Evolutionary conservation across 1,140 invertebrate species (phyloP), one percentile per base, ranked within the genome.

Genomic region (Rhysida immarginata): DNA sequence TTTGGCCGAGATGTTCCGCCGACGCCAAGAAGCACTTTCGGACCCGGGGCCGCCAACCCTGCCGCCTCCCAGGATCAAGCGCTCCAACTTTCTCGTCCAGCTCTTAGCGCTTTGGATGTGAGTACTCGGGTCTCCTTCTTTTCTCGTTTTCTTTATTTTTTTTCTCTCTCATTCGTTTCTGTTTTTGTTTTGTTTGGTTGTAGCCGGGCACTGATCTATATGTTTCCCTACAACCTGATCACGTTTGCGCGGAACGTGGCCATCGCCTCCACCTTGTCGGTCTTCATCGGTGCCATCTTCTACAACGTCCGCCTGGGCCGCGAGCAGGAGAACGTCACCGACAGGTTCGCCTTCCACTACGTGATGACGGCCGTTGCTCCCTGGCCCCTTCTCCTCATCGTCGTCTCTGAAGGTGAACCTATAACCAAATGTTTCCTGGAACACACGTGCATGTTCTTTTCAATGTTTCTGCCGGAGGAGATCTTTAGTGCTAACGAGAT

Each of bases 241-340:
- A 80, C 78, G 57, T 82, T 88, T 71, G 73, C 91, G 2, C 79
- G 78, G 35, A 78, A 84, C 58, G 74, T 92, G 0, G 74, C 91
- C 1, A 73, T 87, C 1, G 82, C 87, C 0, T 84, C 82, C 0
- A 75, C 83, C 54, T 74, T 93, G 59, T 92, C 88, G 0, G 74
- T 93, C 2, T 74, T 86, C 48, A 79, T 85, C n/a, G 90, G 90
- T 27, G 81, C 82, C 57, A 81, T 93, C 52, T 95, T 87, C 68
- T 92, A 87, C 87, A 85, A 92, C 62, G 76, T 92, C 1, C 82
- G 85, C 2, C 69, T 46, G 16, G 62, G 60, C 8, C 56, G 60
- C 2, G 66, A 73, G 42, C 71, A 74, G 56, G 70, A 71, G 35
- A 60, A 66, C 45, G 56, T 72, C 0, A 66, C 65, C 44, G 73